A percentile compares a stretch with the other conserved stretches of the same genome.
These are phyloP conservation scores for Rhizomys pruinosus DNA, from an alignment of 2,113 vertebrate genomes.

Conservation along the genomic window DNA sequence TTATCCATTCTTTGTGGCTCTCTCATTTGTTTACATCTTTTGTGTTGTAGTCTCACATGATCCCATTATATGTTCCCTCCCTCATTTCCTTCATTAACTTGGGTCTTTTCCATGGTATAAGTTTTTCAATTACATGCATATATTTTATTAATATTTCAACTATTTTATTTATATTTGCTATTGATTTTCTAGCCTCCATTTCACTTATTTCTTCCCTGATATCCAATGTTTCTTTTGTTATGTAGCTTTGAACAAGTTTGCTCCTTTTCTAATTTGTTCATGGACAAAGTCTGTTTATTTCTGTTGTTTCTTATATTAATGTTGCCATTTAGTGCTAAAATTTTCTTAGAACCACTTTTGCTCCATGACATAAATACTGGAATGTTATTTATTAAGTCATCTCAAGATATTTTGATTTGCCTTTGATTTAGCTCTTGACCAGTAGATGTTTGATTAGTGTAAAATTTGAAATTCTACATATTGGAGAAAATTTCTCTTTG, in stretches of 20 bases:
- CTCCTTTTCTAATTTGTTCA: not conserved
- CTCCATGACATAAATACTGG: not conserved
- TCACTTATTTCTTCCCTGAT: not conserved
- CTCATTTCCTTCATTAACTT: not conserved
- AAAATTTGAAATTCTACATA: not conserved
- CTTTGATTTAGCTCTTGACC: not conserved
- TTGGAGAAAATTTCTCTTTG: not conserved
- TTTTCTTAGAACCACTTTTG: not conserved
- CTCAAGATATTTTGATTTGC: not conserved
- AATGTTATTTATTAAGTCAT: not conserved
- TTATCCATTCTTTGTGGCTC: not conserved
- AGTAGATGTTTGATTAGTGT: not conserved
- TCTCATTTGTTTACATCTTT: not conserved
- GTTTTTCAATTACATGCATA: not conserved
- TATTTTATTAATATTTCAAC: not conserved
- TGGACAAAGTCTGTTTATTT: not conserved
- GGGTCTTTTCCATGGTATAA: not conserved
- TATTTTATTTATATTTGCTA: not conserved
- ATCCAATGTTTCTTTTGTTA: not conserved
- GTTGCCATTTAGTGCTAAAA: not conserved
- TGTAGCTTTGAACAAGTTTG: not conserved
- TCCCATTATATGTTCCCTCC: not conserved
- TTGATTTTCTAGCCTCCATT: not conserved
- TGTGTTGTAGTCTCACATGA: not conserved
- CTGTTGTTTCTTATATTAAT: not conserved